Conservation (phyloP, 2,888 invertebrate genomes). For the Fragum sueziense region DNA sequence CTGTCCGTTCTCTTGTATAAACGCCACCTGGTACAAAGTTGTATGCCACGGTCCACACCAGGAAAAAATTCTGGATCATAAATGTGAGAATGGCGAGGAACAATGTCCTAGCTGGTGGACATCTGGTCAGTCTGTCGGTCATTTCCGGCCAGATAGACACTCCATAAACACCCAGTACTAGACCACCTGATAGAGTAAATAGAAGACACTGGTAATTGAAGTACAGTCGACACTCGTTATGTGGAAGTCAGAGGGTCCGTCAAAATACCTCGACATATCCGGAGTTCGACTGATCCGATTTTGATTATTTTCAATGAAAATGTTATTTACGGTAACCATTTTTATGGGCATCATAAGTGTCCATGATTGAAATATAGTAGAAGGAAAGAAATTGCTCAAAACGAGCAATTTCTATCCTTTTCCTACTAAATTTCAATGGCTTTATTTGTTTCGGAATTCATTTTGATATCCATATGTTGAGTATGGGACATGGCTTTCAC, state of each 20-base stretch:
- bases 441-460: no score
- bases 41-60: slow-evolving; percentile 82
- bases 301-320: neutral
- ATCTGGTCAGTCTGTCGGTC: slow-evolving; percentile 71
- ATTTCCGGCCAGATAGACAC: slow-evolving; percentile 80
- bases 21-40: slow-evolving; percentile 83
- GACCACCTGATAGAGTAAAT: slow-evolving; percentile 74
- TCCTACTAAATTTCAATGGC: no score
- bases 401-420: no score
- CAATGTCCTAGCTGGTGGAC: slow-evolving; percentile 76
- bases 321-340: neutral
- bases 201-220: neutral
- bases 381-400: no score
- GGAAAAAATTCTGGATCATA: slow-evolving; percentile 79
- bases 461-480: neutral
- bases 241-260: no score
- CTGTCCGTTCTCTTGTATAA: slow-evolving; percentile 81
- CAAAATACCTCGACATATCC: neutral
- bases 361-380: no score
- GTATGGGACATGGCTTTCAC: no score
- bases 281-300: neutral
- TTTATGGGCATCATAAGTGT: no score
- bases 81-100: slow-evolving; percentile 76
- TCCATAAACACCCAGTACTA: slow-evolving; percentile 76
- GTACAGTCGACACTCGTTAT: no score